Conservation (phyloP, 2,888 invertebrate genomes). For the Crepidodera aurea region DNA sequence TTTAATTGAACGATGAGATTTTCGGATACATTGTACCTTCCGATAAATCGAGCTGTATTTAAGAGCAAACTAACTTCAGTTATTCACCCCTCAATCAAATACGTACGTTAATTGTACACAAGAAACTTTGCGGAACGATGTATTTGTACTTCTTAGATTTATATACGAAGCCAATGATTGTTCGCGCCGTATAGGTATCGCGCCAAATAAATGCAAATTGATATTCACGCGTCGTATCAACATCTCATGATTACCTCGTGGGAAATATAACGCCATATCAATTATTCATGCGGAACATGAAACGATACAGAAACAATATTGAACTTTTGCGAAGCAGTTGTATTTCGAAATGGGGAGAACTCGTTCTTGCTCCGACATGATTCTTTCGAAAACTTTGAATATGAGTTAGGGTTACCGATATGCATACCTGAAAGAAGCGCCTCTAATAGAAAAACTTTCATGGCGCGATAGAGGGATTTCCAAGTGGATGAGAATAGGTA, state of each 20-base stretch:
- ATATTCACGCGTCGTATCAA: slow-evolving; percentile 28
- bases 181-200: slow-evolving; percentile 5
- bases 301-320: slow-evolving; percentile 32
- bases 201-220: slow-evolving; percentile 25
- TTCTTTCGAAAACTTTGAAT: not conserved
- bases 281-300: slow-evolving; percentile 32
- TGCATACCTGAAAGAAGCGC: no score
- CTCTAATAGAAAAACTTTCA: no score
- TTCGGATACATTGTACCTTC: no score
- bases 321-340: slow-evolving; percentile 20
- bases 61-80: no score
- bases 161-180: not conserved
- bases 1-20: no score
- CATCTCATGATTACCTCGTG: slow-evolving; percentile 32
- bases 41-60: no score
- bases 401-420: not conserved
- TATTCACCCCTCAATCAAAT: no score
- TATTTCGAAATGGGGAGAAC: not conserved
- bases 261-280: slow-evolving; percentile 25
- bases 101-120: no score
- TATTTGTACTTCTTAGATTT: no score
- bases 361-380: not conserved
- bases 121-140: no score
- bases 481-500: no score
- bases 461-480: no score